phyloP scores from a whole-genome alignment of 2,888 invertebrate species.

The Coleophora flavipennella region DNA sequence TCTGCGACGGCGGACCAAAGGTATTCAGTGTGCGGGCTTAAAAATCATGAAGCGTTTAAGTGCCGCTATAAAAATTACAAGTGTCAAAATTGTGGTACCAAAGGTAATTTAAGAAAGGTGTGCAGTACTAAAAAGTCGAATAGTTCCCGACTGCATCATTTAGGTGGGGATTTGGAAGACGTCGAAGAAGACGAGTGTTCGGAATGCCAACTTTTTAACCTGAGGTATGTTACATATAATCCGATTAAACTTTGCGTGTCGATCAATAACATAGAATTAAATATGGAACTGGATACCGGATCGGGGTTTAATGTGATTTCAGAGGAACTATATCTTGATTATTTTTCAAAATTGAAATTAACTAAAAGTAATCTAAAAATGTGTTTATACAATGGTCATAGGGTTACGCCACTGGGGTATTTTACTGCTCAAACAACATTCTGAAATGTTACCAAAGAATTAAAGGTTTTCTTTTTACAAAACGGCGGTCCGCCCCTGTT shows the following conservation, averaged over 20 bases:
- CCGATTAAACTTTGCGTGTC: neutral
- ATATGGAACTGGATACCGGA: neutral
- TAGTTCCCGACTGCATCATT: too few relatives aligned
- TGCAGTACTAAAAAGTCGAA: neutral
- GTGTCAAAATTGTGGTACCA: neutral
- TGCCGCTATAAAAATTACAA: neutral
- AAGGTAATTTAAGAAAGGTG: neutral
- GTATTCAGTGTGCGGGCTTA: neutral
- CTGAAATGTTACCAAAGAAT: neutral
- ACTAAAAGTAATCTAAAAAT: neutral
- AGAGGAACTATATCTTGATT: neutral
- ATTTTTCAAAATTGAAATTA: neutral
- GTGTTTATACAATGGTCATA: conserved; percentile 9
- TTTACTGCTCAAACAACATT: neutral
- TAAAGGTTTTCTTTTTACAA: neutral
- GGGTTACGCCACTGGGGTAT: conserved; percentile 7
- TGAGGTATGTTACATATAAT: neutral
- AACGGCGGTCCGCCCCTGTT: conserved; percentile 7
- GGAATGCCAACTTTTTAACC: neutral
- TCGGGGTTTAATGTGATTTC: too few relatives aligned
- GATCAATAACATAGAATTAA: neutral
- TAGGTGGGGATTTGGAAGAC: too few relatives aligned
- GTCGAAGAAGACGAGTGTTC: neutral
- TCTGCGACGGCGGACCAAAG: neutral
- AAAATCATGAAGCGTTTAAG: neutral